phyloP scores from a whole-genome alignment of 2,888 invertebrate genomes.

The Leptura quadrifasciata region DNA sequence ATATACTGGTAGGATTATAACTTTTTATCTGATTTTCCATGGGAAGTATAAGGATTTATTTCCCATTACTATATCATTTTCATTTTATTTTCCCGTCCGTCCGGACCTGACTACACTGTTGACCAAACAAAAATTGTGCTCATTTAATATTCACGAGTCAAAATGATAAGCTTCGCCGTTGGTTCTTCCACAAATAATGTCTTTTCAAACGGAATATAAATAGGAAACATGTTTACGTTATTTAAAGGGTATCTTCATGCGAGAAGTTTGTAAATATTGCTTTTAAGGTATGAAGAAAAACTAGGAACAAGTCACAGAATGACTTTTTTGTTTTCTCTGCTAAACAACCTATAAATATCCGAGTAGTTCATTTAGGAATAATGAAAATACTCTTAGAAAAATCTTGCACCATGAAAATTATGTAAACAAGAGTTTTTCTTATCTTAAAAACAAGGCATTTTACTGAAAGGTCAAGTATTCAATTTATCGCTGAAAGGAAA shows the following conservation, averaged over 20 bases:
- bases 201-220: constrained; percentile 32
- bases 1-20: too few relatives aligned
- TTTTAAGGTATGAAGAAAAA: neutral
- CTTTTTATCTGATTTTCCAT: too few relatives aligned
- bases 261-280: constrained; percentile 5
- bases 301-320: constrained; percentile 15
- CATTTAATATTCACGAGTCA: constrained; percentile 30
- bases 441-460: neutral
- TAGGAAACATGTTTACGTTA: constrained; percentile 27
- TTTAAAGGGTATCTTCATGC: constrained; percentile 5
- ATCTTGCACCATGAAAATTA: neutral
- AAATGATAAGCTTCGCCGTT: constrained; percentile 18
- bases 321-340: neutral
- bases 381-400: neutral
- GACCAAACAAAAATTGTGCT: constrained; percentile 24
- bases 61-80: neutral
- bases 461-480: neutral
- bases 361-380: constrained; percentile 17
- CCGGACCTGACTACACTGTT: constrained; percentile 17
- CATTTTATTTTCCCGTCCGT: constrained; percentile 8
- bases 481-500: constrained; percentile 4
- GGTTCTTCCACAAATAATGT: constrained; percentile 16
- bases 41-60: too few relatives aligned
- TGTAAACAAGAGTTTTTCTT: constrained; percentile 5
- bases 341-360: constrained; percentile 29